Evolutionary conservation across 2,113 vertebrate genomes (phyloP).

Genomic region (Amphiprion percula): DNA sequence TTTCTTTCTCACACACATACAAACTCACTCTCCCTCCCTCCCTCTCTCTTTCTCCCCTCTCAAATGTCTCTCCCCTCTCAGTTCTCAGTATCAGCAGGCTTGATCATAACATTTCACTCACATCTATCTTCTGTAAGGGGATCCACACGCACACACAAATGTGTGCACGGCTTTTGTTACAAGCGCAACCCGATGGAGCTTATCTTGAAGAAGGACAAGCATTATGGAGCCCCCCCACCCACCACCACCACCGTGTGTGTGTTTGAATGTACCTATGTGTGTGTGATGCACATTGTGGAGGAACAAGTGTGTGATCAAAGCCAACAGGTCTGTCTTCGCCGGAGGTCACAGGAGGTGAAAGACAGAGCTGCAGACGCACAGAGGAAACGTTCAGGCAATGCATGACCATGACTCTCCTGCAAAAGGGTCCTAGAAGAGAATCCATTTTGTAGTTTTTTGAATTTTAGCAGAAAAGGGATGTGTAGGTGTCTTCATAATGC

Average conservation of each 20-base stretch:
- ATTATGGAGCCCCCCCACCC: slow-evolving; percentile 1
- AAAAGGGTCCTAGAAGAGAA: not conserved
- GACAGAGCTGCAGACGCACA: slow-evolving; percentile 13
- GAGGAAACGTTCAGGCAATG: slow-evolving; percentile 2
- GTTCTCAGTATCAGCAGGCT: slow-evolving; percentile 55
- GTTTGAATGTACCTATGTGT: slow-evolving; percentile 30
- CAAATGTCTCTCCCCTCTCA: slow-evolving; percentile 20
- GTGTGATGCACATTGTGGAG: slow-evolving; percentile 10
- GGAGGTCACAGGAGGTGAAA: slow-evolving; percentile 54
- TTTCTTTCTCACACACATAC: not conserved
- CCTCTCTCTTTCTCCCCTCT: not conserved
- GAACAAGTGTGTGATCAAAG: slow-evolving; percentile 67
- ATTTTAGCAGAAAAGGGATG: not conserved
- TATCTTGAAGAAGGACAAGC: slow-evolving; percentile 25
- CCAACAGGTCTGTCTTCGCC: slow-evolving; percentile 50
- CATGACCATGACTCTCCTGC: not conserved
- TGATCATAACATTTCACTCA: slow-evolving; percentile 69
- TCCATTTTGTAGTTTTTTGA: not conserved
- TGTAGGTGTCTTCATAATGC: not conserved
- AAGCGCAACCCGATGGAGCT: slow-evolving; percentile 13
- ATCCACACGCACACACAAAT: slow-evolving; percentile 17
- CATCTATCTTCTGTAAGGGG: slow-evolving; percentile 50
- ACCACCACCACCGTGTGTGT: not conserved
- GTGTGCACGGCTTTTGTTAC: slow-evolving; percentile 32
- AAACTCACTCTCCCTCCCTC: not conserved